These are phyloP conservation scores for Dicranocentrus wangi DNA, from an alignment of 2,888 invertebrate species.

Conservation along the genomic window DNA sequence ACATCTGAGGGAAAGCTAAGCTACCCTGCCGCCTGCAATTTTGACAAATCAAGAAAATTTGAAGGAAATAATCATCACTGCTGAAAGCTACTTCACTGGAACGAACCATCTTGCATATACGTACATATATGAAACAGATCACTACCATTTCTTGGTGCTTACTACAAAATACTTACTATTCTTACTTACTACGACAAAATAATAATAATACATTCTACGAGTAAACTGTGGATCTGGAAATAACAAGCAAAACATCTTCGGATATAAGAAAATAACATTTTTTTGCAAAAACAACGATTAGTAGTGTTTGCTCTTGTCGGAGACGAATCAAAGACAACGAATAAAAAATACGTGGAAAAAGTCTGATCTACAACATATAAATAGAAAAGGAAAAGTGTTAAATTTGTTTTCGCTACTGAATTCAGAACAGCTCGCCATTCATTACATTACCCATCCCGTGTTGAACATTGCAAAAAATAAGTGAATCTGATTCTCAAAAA, in stretches of 20 bases:
- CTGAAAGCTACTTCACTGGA: background rate
- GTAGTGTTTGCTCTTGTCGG: background rate
- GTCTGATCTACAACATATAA: conserved; percentile 12
- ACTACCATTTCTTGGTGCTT: conserved; percentile 47
- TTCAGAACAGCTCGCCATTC: no score
- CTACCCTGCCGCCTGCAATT: conserved; percentile 4
- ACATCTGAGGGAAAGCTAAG: background rate
- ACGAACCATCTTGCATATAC: conserved; percentile 10
- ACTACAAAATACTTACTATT: background rate
- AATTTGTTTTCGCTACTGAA: no score
- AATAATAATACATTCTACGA: no score
- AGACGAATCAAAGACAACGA: conserved; percentile 16
- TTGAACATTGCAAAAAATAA: background rate
- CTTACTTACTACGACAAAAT: no score
- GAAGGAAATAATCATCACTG: conserved; percentile 1
- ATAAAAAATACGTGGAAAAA: conserved; percentile 14
- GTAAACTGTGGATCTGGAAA: no score
- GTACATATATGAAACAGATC: conserved; percentile 18
- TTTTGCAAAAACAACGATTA: background rate
- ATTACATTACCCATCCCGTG: no score
- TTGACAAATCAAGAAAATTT: conserved; percentile 29
- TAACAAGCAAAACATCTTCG: no score
- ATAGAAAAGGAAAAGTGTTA: background rate
- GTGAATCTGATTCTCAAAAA: no score
- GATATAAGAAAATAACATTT: no score